A percentile compares a stretch with the other conserved stretches of the same genome.
Evolutionary conservation across 2,888 invertebrate species (phyloP).

Genomic region (Terebella lapidaria): DNA sequence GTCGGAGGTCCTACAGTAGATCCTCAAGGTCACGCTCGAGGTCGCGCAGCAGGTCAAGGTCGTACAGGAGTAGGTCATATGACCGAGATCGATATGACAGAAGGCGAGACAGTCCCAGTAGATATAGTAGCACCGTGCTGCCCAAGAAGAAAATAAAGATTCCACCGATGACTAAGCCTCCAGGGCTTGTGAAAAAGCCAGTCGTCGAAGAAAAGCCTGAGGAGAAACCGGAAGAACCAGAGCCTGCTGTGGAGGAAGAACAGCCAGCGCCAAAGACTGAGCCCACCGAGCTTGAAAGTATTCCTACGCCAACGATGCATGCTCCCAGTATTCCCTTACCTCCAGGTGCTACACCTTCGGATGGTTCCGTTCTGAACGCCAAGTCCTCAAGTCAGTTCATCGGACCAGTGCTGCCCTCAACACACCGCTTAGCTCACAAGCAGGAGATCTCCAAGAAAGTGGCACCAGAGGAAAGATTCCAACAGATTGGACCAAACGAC

Average conservation of each 20-base stretch:
- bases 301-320: conserved; percentile 7
- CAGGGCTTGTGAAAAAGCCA: not conserved
- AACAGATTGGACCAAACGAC: conserved; percentile 24
- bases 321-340: conserved; percentile 19
- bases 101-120: not conserved
- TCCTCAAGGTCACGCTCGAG: not conserved
- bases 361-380: not conserved
- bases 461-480: conserved; percentile 13
- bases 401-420: conserved; percentile 20
- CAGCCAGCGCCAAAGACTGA: conserved; percentile 28
- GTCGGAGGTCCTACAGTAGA: not conserved
- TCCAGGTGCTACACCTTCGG: not conserved
- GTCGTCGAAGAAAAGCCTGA: not conserved
- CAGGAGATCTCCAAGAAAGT: conserved; percentile 21
- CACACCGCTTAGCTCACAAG: conserved; percentile 12
- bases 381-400: conserved; percentile 11
- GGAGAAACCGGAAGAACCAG: not conserved
- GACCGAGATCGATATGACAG: not conserved
- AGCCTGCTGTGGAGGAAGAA: conserved; percentile 14
- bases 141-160: not conserved
- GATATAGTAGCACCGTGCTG: not conserved
- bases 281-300: not conserved
- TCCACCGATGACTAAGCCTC: not conserved
- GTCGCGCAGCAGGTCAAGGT: conserved; percentile 9
- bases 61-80: conserved; percentile 4